Base-by-base conservation (phyloP, 2,113 vertebrate genomes). In the Vimba vimba region DNA sequence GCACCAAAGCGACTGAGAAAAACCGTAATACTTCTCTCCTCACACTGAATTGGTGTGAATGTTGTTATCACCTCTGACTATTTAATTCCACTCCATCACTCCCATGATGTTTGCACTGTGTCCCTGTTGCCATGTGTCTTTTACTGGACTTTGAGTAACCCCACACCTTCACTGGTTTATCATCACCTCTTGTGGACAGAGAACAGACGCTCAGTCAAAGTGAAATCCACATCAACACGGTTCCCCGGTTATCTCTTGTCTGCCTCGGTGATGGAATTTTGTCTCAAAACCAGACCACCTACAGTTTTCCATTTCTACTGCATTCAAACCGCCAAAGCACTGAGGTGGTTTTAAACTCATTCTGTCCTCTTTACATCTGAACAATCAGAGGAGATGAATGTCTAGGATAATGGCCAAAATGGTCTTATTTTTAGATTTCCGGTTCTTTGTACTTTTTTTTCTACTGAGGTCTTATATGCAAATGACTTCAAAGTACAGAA, bases 121-220 rank as follows among this genome's bases (percentile, higher is more conserved):
- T 94, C 78, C 78, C 77, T 92, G 85, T 94, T 94, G 0, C 95
- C 94, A 94, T 81, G 0, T 94, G 93, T 64, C 93, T 94, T 86
- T 95, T 93, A 1, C 93, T 91, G 0, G 93, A 95, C 74, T 94
- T 91, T 0, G 91, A 91, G 30, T 96, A 95, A 86, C 94, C 91
- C 95, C 95, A 95, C 6, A 96, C 91, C 78, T 95, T 96, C 68
- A 96, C 89, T 83, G 95, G 88, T 71, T 92, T 95, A 88, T 96
- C 95, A 21, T 94, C 91, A 10, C 95, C 94, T 84, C 95, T 94
- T 96, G 91, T 60, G 84, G 78, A 73, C 86, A 79, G 86, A 39
- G 85, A 85, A 30, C 77, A 85, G 73, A 52, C 7, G 23, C 60
- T 68, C 64, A 36, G 30, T 86, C 74, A 59, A n/a, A 66, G n/a